Evolutionary conservation across 2,888 invertebrate species (phyloP), one percentile per base, ranked within the genome.

Genomic region (Harpagoxenus sublaevis): DNA sequence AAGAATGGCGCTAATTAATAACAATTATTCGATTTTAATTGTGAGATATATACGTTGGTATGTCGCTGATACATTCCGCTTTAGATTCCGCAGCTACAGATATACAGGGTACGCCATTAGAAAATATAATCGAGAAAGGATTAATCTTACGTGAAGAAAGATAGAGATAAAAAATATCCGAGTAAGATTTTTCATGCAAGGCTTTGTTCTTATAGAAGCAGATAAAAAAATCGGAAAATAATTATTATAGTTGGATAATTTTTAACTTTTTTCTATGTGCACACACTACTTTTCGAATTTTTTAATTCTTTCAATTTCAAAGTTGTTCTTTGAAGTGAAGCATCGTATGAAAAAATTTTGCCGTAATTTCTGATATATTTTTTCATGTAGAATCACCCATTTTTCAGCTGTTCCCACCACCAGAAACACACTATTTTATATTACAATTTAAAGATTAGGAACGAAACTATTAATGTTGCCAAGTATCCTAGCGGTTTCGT

Each of bases 401-500:
- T 70, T n/a, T 35, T 8, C n/a, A 73, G 28, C 9, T 73, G 62
- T 60, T 60, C 2, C 39, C 28, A 73, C 6, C 18, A 42, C 42
- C 39, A 48, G 39, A 23, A 73, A 39, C 39, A 39, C 2, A 9
- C 15, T 35, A n/a, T 53, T 71, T 39, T 39, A 48, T 68, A 53
- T 55, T 55, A 31, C 12, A 71, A 28, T 83, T 83, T 79, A 66
- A 82, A 83, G 63, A 12, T 82, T 84, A 6, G 83, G 73, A 35
- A 74, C 63, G 31, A 91, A 88, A 66, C 39, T 85, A 6, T 91
- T 78, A 15, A 91, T 48, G 35, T 78, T 57, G 35, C 35, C 87
- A 53, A 94, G 88, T 75, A 94, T 92, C 79, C 92, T 90, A n/a
- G 86, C 86, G 0, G 91, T 86, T 23, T 94, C 91, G 8, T 94